These are phyloP conservation scores for Drosophila incognita DNA, from an alignment of 2,888 invertebrate genomes.

Conservation along the genomic window DNA sequence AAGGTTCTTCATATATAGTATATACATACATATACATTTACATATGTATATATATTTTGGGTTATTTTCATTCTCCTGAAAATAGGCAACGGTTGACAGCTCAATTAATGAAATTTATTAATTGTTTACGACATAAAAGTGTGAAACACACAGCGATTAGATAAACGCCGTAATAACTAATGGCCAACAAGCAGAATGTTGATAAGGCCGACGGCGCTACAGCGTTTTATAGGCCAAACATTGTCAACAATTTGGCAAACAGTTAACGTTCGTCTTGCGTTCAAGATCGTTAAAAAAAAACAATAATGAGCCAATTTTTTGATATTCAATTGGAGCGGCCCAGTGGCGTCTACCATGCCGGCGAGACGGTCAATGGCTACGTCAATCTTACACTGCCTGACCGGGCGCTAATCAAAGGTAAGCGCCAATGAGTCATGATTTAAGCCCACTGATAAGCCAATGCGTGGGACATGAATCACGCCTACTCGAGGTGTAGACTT, in stretches of 20 bases:
- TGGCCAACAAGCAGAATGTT: slow-evolving; percentile 21
- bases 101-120: slow-evolving; percentile 50
- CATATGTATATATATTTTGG: too few species aligned
- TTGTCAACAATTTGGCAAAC: slow-evolving; percentile 53
- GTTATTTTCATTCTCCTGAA: slow-evolving; percentile 21
- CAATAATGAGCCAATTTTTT: slow-evolving; percentile 59
- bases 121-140: slow-evolving; percentile 47
- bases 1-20: background rate
- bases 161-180: slow-evolving; percentile 53
- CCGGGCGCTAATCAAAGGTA: slow-evolving; percentile 77
- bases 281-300: slow-evolving; percentile 28
- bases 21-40: too few species aligned
- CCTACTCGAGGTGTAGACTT: background rate
- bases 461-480: slow-evolving; percentile 49
- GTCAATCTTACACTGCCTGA: slow-evolving; percentile 57
- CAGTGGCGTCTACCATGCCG: slow-evolving; percentile 66
- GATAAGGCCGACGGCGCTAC: slow-evolving; percentile 52
- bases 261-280: slow-evolving; percentile 30
- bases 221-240: slow-evolving; percentile 53
- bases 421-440: slow-evolving; percentile 56
- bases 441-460: slow-evolving; percentile 10
- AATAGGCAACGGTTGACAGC: slow-evolving; percentile 26
- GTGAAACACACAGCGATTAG: slow-evolving; percentile 53
- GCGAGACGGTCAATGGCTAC: slow-evolving; percentile 71
- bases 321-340: slow-evolving; percentile 69